Conservation (phyloP, 2,888 invertebrate species). For the Drosophila pullipes region DNA sequence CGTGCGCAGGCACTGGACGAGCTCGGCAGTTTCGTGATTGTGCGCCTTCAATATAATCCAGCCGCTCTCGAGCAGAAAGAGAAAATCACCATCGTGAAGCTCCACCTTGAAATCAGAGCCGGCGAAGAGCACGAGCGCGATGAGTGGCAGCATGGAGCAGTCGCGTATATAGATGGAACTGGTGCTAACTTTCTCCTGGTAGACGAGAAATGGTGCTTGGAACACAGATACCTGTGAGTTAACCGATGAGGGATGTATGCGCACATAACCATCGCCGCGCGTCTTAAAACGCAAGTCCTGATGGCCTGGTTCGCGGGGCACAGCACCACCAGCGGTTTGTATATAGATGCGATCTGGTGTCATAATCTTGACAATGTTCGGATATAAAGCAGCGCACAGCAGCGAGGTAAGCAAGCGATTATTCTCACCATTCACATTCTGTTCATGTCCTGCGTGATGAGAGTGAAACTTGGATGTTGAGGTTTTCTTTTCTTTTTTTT, state of each 20-base stretch:
- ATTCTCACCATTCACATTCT: conserved; percentile 91
- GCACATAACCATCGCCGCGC: conserved; percentile 90
- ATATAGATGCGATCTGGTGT: conserved; percentile 92
- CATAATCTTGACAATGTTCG: conserved; percentile 93
- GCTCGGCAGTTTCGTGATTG: conserved; percentile 92
- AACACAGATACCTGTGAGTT: conserved; percentile 89
- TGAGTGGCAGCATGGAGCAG: conserved; percentile 92
- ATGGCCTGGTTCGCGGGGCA: conserved; percentile 90
- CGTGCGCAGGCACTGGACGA: conserved; percentile 91
- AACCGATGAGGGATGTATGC: conserved; percentile 92
- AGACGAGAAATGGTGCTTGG: conserved; percentile 91
- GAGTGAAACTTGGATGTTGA: background rate
- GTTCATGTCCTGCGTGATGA: conserved; percentile 84
- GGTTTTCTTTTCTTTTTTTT: background rate
- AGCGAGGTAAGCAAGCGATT: conserved; percentile 92
- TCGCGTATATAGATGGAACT: conserved; percentile 92
- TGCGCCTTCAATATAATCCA: conserved; percentile 94
- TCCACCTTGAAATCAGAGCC: conserved; percentile 91
- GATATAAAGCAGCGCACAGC: conserved; percentile 96
- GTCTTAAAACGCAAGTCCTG: conserved; percentile 91
- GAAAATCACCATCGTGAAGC: conserved; percentile 90
- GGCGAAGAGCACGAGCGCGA: conserved; percentile 90
- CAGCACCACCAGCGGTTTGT: conserved; percentile 90
- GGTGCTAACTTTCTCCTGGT: conserved; percentile 93
- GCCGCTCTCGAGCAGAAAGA: conserved; percentile 91